Evolutionary conservation across 2,888 invertebrate genomes (phyloP).

Genomic region (Drosophila affinis): DNA sequence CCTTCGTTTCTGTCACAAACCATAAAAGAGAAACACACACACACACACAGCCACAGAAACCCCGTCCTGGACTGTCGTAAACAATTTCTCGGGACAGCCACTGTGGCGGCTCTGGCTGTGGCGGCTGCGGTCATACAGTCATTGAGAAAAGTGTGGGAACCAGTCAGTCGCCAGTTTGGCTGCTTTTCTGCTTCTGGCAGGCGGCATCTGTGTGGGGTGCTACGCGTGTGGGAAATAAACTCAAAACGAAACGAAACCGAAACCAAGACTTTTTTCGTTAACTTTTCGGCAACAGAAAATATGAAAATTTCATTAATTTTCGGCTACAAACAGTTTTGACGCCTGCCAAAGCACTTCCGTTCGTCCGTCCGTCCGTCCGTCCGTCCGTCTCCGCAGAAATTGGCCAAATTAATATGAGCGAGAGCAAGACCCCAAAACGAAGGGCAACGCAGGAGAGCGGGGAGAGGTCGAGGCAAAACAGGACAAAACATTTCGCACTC

Average conservation of each 20-base stretch:
- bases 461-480: conserved; percentile 3
- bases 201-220: conserved; percentile 3
- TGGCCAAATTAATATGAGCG: conserved; percentile 66
- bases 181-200: conserved; percentile 9
- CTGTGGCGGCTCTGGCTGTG: conserved; percentile 43
- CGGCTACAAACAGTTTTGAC: conserved; percentile 32
- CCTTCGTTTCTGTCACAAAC: conserved; percentile 17
- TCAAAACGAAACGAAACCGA: background rate
- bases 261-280: background rate
- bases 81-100: conserved; percentile 53
- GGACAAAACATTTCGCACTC: conserved; percentile 42
- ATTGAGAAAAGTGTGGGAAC: conserved; percentile 47
- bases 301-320: conserved; percentile 67
- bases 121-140: conserved; percentile 9
- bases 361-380: conserved; percentile 67
- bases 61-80: conserved; percentile 50
- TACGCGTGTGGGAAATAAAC: conserved; percentile 47
- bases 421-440: conserved; percentile 47
- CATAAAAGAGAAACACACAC: conserved; percentile 4
- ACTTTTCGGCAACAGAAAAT: conserved; percentile 20
- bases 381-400: conserved; percentile 63
- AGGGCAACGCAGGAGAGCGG: conserved; percentile 8
- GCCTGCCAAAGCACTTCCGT: conserved; percentile 60
- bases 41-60: conserved; percentile 12
- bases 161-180: conserved; percentile 25